Percentiles rank a stretch among this genome's conserved stretches.
These are phyloP conservation scores for Oryzias melastigma DNA, from an alignment of 2,113 vertebrate genomes.

Conservation along the genomic window DNA sequence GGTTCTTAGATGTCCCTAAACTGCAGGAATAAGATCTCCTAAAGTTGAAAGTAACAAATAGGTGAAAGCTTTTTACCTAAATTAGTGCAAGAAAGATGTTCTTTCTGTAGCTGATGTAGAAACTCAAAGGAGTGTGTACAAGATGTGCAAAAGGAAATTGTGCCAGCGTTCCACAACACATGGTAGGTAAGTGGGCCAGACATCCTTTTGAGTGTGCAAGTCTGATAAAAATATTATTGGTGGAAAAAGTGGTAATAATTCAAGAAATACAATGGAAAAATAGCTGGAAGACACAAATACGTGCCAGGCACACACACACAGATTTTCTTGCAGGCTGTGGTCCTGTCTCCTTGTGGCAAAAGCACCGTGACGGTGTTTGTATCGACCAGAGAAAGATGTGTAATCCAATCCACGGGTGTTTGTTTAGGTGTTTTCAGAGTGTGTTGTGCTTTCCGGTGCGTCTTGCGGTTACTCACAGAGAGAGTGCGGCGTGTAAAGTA, in stretches of 20 bases:
- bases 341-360: slow-evolving; percentile 43
- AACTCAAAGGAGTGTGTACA: too few relatives aligned
- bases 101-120: background rate
- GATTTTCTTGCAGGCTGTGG: background rate
- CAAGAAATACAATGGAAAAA: slow-evolving; percentile 16
- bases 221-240: slow-evolving; percentile 7
- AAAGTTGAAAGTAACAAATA: too few relatives aligned
- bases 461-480: slow-evolving; percentile 40
- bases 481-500: slow-evolving; percentile 39
- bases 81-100: background rate
- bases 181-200: slow-evolving; percentile 58
- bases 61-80: too few relatives aligned
- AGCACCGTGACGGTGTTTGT: slow-evolving; percentile 43
- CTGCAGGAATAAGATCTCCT: too few relatives aligned
- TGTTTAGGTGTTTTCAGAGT: slow-evolving; percentile 35
- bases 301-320: slow-evolving; percentile 1
- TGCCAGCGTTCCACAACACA: slow-evolving; percentile 18
- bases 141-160: slow-evolving; percentile 50
- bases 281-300: background rate
- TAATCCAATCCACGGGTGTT: slow-evolving; percentile 56
- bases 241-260: background rate
- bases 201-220: slow-evolving; percentile 14
- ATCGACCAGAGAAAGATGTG: slow-evolving; percentile 40
- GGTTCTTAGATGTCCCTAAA: too few relatives aligned
- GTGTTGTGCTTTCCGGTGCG: slow-evolving; percentile 39